Evolutionary conservation across 2,888 invertebrate genomes (phyloP).

Genomic region (Dascillus cervinus): DNA sequence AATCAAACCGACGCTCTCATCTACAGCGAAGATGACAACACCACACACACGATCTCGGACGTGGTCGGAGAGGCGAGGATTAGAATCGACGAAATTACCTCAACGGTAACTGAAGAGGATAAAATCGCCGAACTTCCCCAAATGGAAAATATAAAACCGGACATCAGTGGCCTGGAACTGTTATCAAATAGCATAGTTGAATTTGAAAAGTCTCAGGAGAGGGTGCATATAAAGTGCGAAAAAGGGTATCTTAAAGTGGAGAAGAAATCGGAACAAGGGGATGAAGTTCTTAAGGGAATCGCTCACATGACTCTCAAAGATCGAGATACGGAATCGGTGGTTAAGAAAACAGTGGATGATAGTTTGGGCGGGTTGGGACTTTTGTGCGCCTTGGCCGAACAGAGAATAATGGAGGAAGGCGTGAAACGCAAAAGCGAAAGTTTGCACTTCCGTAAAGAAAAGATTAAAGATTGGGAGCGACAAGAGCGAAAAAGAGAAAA

Average conservation of each 20-base stretch:
- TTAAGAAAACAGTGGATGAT: constrained; percentile 37
- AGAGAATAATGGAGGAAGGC: constrained; percentile 69
- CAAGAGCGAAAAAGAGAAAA: constrained; percentile 41
- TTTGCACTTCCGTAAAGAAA: constrained; percentile 9
- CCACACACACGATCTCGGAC: constrained; percentile 24
- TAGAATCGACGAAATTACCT: constrained; percentile 5
- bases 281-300: constrained; percentile 31
- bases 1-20: constrained; percentile 74
- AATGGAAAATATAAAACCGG: constrained; percentile 43
- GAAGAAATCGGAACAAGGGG: constrained; percentile 14
- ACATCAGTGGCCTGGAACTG: constrained; percentile 73
- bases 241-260: constrained; percentile 7
- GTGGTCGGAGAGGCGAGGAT: constrained; percentile 12
- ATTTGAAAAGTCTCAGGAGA: constrained; percentile 44
- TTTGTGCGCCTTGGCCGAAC: constrained; percentile 77
- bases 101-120: constrained; percentile 7
- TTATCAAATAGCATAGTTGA: constrained; percentile 81
- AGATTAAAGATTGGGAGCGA: constrained; percentile 20
- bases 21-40: constrained; percentile 58
- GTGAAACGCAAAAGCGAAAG: constrained; percentile 28
- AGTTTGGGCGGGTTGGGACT: constrained; percentile 62
- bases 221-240: constrained; percentile 32
- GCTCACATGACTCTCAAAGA: constrained; percentile 26
- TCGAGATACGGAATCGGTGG: constrained; percentile 44
- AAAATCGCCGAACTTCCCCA: constrained; percentile 11